These are phyloP conservation scores for Epinephelus cyanopodus DNA, from an alignment of 2,113 vertebrate genomes.

Conservation along the genomic window DNA sequence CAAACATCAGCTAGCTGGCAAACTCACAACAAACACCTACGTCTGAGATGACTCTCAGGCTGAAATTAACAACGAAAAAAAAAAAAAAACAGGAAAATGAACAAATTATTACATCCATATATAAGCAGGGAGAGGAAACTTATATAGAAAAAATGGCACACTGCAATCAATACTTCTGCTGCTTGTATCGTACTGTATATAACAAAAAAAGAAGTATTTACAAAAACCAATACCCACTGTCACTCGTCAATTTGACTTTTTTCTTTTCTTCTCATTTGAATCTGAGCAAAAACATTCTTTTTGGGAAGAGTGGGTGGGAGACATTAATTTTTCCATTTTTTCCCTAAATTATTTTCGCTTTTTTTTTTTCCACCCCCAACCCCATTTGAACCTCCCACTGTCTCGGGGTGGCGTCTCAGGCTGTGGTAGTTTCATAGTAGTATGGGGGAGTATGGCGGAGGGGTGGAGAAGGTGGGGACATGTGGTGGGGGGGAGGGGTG, in stretches of 20 bases:
- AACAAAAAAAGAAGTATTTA: slow-evolving; percentile 89
- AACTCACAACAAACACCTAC: slow-evolving; percentile 86
- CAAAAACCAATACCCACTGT: slow-evolving; percentile 83
- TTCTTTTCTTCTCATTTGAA: slow-evolving; percentile 72
- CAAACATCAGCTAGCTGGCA: slow-evolving; percentile 82
- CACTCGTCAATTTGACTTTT: slow-evolving; percentile 71
- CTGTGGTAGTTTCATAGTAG: slow-evolving; percentile 66
- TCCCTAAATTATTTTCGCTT: slow-evolving; percentile 45
- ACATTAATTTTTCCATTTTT: slow-evolving; percentile 58
- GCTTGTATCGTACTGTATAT: slow-evolving; percentile 83
- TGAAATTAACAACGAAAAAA: slow-evolving; percentile 52
- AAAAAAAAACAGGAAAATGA: slow-evolving; percentile 56
- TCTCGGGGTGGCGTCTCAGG: slow-evolving; percentile 59
- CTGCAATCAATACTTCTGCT: slow-evolving; percentile 86
- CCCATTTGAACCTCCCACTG: slow-evolving; percentile 60
- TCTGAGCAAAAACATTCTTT: slow-evolving; percentile 83
- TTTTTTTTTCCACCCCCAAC: slow-evolving; percentile 61
- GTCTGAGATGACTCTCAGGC: slow-evolving; percentile 72
- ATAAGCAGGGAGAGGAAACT: slow-evolving; percentile 77
- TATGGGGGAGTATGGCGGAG: slow-evolving; percentile 49
- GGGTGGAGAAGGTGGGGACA: slow-evolving; percentile 39
- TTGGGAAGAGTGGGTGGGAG: slow-evolving; percentile 71
- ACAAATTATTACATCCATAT: slow-evolving; percentile 79
- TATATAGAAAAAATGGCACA: slow-evolving; percentile 85
- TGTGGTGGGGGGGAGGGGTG: slow-evolving; percentile 36